Base-by-base conservation (phyloP, 2,113 vertebrate genomes). In the Tragelaphus strepsiceros region DNA sequence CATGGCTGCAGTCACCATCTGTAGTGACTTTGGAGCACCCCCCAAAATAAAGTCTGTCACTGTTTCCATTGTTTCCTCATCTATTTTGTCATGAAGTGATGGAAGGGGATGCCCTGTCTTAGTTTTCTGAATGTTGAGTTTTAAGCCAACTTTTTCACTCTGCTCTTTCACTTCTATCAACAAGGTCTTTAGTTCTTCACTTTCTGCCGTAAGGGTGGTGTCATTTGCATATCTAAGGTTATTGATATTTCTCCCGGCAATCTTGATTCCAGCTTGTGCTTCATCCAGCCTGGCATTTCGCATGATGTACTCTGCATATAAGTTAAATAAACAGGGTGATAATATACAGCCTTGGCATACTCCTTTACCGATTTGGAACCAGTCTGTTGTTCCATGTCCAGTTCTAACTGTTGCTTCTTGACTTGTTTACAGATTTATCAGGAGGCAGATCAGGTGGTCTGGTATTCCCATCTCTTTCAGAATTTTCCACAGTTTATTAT, bases 101-200 rank as follows among this genome's bases (percentile, higher is more conserved):
- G 10, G n/a, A 2, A 35, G 0, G 0, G 4, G n/a, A 71, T 71
- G n/a, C n/a, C 64, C 16, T 17, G 0, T 71, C 17, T 71, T 71
- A 35, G 9, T 35, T 71, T 71, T 71, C 5, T 11, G n/a, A 71
- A 71, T 71, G 64, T 71, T 71, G 19, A 71, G 9, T 11, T 35
- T 71, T 71, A 71, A 35, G n/a, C n/a, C 64, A 71, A n/a, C n/a
- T 21, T 21, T 21, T 35, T 71, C 2, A 35, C 64, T 71, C n/a
- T 35, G 1, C 64, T 71, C 4, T 71, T 71, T 71, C 19, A 71
- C 67, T 22, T 71, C 10, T 5, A 71, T 39, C n/a, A 71, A 39
- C 1, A 39, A 2, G 67, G n/a, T 39, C 19, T 71, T 71, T 39
- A 71, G 19, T 22, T 22, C n/a, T 35, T 71, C 19, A 71, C n/a